phyloP scores from a whole-genome alignment of 2,113 vertebrate genomes.

The Cranoglanis bouderius region DNA sequence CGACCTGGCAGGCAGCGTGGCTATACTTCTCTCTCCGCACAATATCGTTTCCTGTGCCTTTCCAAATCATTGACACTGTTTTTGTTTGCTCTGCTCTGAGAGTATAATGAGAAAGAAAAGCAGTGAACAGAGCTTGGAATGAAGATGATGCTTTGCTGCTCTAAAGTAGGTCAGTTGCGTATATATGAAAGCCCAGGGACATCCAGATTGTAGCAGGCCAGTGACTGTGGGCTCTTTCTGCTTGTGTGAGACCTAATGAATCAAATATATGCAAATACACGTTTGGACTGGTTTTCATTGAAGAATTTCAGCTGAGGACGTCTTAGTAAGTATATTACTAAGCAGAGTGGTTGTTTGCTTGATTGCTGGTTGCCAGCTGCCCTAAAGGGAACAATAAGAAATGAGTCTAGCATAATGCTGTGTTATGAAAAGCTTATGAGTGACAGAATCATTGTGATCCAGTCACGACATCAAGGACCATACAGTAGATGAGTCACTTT shows the following conservation, averaged over 20 bases:
- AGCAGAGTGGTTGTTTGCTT: neutral
- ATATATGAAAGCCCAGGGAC: conserved; percentile 66
- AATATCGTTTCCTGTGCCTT: neutral
- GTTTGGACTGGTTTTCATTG: neutral
- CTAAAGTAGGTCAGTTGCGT: conserved; percentile 75
- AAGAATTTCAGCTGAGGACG: neutral
- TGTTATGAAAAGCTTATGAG: neutral
- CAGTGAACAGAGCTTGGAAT: conserved; percentile 51
- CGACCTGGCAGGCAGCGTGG: conserved; percentile 32
- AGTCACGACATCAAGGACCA: neutral
- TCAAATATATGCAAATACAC: neutral
- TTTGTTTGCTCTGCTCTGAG: conserved; percentile 32
- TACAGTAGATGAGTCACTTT: conserved; percentile 20
- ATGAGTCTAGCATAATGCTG: neutral
- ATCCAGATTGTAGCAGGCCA: conserved; percentile 62
- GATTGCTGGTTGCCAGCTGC: neutral
- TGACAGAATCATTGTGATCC: neutral
- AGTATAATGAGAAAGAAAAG: neutral
- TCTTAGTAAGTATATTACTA: too few species aligned
- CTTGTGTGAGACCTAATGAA: conserved; percentile 59
- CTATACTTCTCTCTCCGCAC: neutral
- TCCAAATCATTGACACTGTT: conserved; percentile 26
- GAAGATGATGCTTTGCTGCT: conserved; percentile 60
- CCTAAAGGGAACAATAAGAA: neutral
- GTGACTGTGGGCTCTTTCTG: conserved; percentile 58